Evolutionary conservation across 1,140 invertebrate species (phyloP), one percentile per base, ranked within the genome.

Genomic region (Hylyphantes graminicola): DNA sequence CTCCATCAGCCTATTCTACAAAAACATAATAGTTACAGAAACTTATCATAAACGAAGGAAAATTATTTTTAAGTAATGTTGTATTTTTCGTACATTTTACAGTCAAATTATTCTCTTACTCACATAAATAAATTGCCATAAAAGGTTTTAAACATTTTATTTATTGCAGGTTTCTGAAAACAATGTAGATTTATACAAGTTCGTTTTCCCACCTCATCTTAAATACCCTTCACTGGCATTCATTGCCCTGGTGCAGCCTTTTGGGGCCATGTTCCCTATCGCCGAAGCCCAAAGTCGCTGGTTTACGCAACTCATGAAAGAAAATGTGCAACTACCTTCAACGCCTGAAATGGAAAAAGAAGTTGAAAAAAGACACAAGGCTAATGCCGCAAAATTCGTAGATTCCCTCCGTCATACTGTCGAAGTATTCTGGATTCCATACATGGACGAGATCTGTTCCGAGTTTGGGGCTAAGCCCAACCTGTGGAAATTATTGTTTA

Each of bases 231-330:
- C 89, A 6, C 68, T 92, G 53, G 89, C 89, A 21, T 87, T 92
- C 11, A 91, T 92, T 80, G 92, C 91, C 2, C 89, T 90, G 57
- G 86, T 91, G 63, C 92, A 92, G 87, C 91, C 92, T 64, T 85
- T 92, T 35, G 91, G 91, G 35, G 88, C 90, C 54, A 88, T 92
- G n/a, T 89, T 91, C 83, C 91, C 91, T 15, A 89, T 92, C 59
- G 88, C 90, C 12, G 92, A 92, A 88, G 89, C 92, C 48, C 87
- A 88, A 57, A 53, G 75, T n/a, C 85, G 87, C 9, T 88, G 87
- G 87, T 87, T 85, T 70, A 70, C 72, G 8, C 84, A 59, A 51
- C 8, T 87, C 6, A 80, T 87, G 53, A 65, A 63, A 4, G 79
- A 68, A 0, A 87, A 87, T 53, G 19, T 81, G 3, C 48, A 61